Base-by-base conservation (phyloP, 2,888 invertebrate species). In the Prosapia bicincta region DNA sequence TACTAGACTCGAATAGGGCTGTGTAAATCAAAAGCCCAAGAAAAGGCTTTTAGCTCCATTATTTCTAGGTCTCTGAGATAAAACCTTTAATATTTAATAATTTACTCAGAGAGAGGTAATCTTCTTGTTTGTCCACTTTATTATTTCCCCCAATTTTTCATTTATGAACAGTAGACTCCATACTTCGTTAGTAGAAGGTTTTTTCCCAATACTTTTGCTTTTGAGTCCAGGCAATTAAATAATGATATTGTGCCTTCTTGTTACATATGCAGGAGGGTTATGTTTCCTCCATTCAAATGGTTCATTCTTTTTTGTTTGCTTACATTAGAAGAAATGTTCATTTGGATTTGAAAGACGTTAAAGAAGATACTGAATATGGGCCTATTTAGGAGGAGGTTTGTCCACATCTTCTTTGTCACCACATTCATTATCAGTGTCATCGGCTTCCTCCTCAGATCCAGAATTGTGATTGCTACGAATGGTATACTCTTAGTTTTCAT, bases 21-120 rank as follows among this genome's bases (percentile, higher is more conserved):
- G 76, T 65, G 9, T 69, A 72, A 43, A 66, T 68, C 26, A 76
- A 20, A 0, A 76, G 68, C 26, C 76, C 76, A 72, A 76, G 43
- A 69, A 76, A 68, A 13, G 72, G n/a, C 43, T 65, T 72, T 72
- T 28, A 72, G 26, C 20, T 76, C 25, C 3, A 13, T 7, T 23
- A 76, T 69, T 54, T 71, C 69, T 9, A 72, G 54, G 69, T 9
- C 24, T 38, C 13, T 67, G 15, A n/a, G n/a, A 25, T 26, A 10
- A 72, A 2, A 28, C 15, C 26, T 26, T 26, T 26, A 6, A 20
- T 66, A 66, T 72, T 66, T 7, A 2, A 3, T 66, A 65, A 15
- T 66, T 66, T 15, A 10, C 66, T 20, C 72, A 25, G 13, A 66
- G 6, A 10, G 25, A 66, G 15, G 20, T n/a, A 66, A n/a, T n/a